Evolutionary conservation across 2,113 vertebrate genomes (phyloP).

Genomic region (Shinisaurus crocodilurus): DNA sequence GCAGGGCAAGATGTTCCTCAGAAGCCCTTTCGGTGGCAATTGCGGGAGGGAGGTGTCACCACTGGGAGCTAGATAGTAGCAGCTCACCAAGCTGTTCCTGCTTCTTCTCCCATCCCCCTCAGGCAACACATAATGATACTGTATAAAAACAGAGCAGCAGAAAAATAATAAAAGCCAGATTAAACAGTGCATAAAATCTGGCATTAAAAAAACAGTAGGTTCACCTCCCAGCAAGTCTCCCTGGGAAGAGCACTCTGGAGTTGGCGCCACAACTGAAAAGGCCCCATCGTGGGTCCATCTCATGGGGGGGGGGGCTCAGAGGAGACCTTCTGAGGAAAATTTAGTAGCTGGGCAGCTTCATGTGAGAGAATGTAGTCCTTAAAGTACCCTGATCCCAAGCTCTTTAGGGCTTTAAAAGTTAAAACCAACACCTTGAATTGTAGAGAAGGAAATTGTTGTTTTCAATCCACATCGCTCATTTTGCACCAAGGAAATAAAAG

Average conservation of each 20-base stretch:
- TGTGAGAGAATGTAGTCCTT: background rate
- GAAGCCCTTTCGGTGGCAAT: too few relatives aligned
- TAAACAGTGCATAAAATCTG: background rate
- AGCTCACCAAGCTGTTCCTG: too few relatives aligned
- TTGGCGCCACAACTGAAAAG: background rate
- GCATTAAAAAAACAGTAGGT: background rate
- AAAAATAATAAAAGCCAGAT: background rate
- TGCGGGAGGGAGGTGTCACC: too few relatives aligned
- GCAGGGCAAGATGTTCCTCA: too few relatives aligned
- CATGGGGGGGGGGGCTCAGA: background rate
- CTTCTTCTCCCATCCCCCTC: too few relatives aligned
- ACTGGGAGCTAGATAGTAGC: too few relatives aligned
- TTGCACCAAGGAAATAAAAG: slow-evolving; percentile 1
- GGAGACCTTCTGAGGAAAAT: background rate
- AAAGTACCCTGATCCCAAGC: background rate
- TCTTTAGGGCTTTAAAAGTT: background rate
- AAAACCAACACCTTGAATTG: background rate
- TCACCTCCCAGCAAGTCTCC: background rate
- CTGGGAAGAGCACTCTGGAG: background rate
- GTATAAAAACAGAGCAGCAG: background rate
- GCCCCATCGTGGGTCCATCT: background rate
- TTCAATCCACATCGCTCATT: background rate
- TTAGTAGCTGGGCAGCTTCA: background rate
- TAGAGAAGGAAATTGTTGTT: background rate
- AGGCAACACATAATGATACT: background rate